phyloP scores from a whole-genome alignment of 1,140 invertebrate species.

The Hycleus phaleratus region DNA sequence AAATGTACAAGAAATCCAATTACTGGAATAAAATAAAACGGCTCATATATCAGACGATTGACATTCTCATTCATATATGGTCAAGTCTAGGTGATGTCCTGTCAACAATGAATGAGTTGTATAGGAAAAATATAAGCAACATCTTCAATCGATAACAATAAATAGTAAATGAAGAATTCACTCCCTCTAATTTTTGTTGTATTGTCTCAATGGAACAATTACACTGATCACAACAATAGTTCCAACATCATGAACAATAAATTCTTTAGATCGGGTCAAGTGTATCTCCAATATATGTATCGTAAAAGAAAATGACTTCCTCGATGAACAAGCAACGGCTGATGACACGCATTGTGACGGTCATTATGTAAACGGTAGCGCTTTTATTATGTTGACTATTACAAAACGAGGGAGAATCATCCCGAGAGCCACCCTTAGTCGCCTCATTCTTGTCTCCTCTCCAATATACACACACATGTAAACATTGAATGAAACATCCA shows the following conservation, averaged over 20 bases:
- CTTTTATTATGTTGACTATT: constrained; percentile 28
- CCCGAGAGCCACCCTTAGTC: constrained; percentile 1
- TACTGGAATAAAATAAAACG: constrained; percentile 11
- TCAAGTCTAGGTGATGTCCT: constrained; percentile 2
- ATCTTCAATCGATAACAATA: too few relatives aligned
- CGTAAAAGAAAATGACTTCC: constrained; percentile 34
- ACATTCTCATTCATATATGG: constrained; percentile 8
- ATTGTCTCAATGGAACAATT: too few relatives aligned
- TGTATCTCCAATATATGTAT: constrained; percentile 27
- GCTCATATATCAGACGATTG: constrained; percentile 5
- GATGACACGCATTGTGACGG: constrained; percentile 38
- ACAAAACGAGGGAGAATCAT: neutral
- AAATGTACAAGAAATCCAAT: constrained; percentile 13
- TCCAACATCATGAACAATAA: constrained; percentile 20
- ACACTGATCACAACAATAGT: neutral
- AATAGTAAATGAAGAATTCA: too few relatives aligned
- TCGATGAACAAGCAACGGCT: constrained; percentile 34
- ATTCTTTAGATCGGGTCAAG: constrained; percentile 31
- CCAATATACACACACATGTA: too few relatives aligned
- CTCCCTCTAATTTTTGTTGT: too few relatives aligned
- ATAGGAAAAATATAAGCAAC: too few relatives aligned
- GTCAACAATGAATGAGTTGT: neutral
- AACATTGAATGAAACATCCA: too few relatives aligned
- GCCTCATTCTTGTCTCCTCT: too few relatives aligned
- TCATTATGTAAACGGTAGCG: constrained; percentile 36